Evolutionary conservation across 2,888 invertebrate genomes (phyloP).

Genomic region (Rhagophthalmus giganteus): DNA sequence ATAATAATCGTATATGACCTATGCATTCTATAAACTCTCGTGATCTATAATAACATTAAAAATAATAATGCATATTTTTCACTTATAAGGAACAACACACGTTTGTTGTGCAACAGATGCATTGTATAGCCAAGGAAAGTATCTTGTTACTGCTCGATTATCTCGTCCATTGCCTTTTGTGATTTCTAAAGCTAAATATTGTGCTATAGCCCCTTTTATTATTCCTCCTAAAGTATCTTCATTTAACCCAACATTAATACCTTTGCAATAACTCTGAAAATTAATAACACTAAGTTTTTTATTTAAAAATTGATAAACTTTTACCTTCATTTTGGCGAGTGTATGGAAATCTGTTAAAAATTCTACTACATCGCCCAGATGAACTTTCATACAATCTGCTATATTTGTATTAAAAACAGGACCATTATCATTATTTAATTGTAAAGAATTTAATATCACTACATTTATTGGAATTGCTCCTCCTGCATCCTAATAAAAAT

Average conservation of each 20-base stretch:
- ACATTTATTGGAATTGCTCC: conserved; percentile 81
- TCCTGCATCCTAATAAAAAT: conserved; percentile 70
- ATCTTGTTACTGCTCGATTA: conserved; percentile 75
- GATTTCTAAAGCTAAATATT: conserved; percentile 91
- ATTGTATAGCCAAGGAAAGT: conserved; percentile 89
- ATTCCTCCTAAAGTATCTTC: conserved; percentile 97
- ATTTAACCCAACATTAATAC: conserved; percentile 69
- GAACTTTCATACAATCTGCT: conserved; percentile 91
- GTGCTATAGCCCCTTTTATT: conserved; percentile 93
- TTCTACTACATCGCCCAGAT: conserved; percentile 90
- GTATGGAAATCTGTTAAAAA: conserved; percentile 96
- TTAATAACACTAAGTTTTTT: no score
- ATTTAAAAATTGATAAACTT: no score
- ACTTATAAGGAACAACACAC: no score
- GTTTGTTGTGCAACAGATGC: conserved; percentile 80
- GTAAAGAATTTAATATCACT: conserved; percentile 62
- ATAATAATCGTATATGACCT: conserved; percentile 88
- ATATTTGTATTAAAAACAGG: conserved; percentile 79
- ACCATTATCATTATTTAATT: conserved; percentile 47
- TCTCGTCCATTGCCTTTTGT: conserved; percentile 85
- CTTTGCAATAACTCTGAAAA: conserved; percentile 70
- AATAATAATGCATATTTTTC: no score
- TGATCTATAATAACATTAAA: no score
- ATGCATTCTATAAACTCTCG: conserved; percentile 96
- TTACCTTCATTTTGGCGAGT: conserved; percentile 92